Evolutionary conservation across 2,113 vertebrate genomes (phyloP).

Genomic region (Tauraco erythrolophus): DNA sequence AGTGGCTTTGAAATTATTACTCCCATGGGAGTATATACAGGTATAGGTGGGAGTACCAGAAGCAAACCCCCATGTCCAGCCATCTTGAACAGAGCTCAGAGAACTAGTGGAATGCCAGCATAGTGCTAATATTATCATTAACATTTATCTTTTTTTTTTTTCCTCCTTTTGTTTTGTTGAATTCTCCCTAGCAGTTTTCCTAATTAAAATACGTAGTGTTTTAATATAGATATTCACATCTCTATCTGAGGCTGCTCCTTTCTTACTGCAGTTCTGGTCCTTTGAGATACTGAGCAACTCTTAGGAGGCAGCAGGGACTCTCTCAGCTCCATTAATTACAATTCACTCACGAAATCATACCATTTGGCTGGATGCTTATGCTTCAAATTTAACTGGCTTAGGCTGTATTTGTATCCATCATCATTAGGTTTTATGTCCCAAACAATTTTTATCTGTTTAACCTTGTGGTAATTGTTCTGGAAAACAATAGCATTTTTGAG

Average conservation of each 20-base stretch:
- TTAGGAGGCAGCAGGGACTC: neutral
- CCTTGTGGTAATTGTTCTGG: constrained; percentile 11
- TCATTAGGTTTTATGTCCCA: constrained; percentile 21
- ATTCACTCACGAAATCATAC: neutral
- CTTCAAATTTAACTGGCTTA: neutral
- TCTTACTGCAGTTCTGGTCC: neutral
- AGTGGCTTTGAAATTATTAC: neutral
- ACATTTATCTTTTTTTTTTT: neutral
- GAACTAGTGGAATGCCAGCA: neutral
- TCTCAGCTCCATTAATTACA: neutral
- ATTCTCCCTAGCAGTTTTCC: neutral
- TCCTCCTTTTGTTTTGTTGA: neutral
- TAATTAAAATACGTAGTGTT: accelerated
- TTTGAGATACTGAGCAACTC: neutral
- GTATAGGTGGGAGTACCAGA: neutral
- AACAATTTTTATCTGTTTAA: constrained; percentile 48
- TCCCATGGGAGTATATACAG: neutral
- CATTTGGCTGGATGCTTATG: neutral
- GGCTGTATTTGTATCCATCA: constrained; percentile 1
- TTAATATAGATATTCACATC: neutral
- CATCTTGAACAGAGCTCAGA: neutral
- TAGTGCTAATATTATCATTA: neutral
- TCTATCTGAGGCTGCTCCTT: neutral
- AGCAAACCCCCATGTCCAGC: neutral
- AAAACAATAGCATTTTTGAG: neutral